These are phyloP conservation scores for Ommatoiulus sabulosus DNA, from an alignment of 2,888 invertebrate genomes.

Conservation along the genomic window DNA sequence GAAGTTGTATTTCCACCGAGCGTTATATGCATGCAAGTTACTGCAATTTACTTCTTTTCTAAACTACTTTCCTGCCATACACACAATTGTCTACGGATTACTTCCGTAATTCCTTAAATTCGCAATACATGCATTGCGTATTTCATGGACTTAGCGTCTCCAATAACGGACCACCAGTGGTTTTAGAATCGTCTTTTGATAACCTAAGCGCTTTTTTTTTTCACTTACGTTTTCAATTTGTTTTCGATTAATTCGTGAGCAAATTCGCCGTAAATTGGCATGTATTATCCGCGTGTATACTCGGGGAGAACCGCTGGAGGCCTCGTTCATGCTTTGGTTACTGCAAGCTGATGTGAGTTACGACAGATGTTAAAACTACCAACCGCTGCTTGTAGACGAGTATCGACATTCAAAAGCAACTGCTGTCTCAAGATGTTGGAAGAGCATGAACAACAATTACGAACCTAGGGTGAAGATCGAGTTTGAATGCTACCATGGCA, in stretches of 20 bases:
- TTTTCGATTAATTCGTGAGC: neutral
- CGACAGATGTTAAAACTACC: conserved; percentile 14
- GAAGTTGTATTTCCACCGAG: too few species aligned
- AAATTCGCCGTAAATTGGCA: neutral
- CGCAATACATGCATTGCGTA: neutral
- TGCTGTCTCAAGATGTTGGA: conserved; percentile 16
- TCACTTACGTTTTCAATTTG: neutral
- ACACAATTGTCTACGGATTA: neutral
- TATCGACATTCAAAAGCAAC: conserved; percentile 4
- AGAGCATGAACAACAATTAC: conserved; percentile 43
- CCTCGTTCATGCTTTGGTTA: neutral
- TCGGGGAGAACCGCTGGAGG: neutral
- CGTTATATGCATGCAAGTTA: too few species aligned
- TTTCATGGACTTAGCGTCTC: neutral
- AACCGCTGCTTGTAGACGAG: neutral
- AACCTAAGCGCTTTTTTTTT: neutral
- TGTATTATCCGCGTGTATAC: neutral
- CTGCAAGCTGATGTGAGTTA: conserved; percentile 12
- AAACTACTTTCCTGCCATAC: too few species aligned
- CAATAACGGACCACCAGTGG: neutral
- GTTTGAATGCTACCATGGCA: neutral
- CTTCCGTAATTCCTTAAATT: neutral
- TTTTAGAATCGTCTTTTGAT: neutral
- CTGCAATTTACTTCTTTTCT: too few species aligned
- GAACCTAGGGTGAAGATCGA: neutral